Conservation (phyloP, 2,113 vertebrate genomes). For the Alligator mississippiensis region DNA sequence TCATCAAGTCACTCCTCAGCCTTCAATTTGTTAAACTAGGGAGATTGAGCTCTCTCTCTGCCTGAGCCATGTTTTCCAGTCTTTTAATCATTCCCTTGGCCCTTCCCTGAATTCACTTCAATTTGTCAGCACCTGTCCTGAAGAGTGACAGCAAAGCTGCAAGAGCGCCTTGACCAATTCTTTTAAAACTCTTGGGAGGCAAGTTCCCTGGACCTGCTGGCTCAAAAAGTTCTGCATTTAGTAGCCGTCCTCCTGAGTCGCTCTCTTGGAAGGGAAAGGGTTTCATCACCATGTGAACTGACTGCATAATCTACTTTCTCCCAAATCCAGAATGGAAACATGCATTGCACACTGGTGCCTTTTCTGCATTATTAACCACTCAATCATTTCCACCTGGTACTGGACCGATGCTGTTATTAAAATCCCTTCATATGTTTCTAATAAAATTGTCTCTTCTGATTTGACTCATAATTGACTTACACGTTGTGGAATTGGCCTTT, state of each 20-base stretch:
- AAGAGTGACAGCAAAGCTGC: not conserved
- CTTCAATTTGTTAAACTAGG: not conserved
- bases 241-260: conserved; percentile 9
- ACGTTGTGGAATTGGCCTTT: not conserved
- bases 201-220: not conserved
- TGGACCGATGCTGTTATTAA: not conserved
- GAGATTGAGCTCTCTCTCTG: not conserved
- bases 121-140: not conserved
- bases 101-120: not conserved
- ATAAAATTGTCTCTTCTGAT: not conserved
- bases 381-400: conserved; percentile 15
- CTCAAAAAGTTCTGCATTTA: not conserved
- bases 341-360: conserved; percentile 17
- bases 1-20: not conserved
- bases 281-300: conserved; percentile 54
- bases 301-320: conserved; percentile 43
- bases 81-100: not conserved
- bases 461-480: not conserved
- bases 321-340: conserved; percentile 21
- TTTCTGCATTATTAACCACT: conserved; percentile 59
- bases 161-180: not conserved
- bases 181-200: not conserved
- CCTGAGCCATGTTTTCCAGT: not conserved
- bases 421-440: not conserved
- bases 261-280: conserved; percentile 45